Evolutionary conservation across 1,140 invertebrate genomes (phyloP), one percentile per base, ranked within the genome.

Genomic region (Piezodorus guildinii): DNA sequence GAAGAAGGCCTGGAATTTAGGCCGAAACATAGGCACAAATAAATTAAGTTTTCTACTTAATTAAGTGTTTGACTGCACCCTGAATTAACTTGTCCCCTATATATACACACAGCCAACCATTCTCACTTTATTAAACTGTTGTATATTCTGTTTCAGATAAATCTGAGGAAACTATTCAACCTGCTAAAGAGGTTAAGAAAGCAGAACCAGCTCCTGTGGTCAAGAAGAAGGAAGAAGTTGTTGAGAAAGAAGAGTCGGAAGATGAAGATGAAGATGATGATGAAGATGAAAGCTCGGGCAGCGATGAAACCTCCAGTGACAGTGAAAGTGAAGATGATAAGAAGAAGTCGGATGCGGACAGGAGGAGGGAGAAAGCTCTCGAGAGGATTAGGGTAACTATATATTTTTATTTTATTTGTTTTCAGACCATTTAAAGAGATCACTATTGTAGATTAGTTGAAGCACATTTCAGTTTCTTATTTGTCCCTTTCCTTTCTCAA

Each of bases 311-410:
- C 12, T 39, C 34, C 27, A 58, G 34, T 23, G 66, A 69, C 17
- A 46, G 16, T 15, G 65, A 63, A 49, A 69, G 69, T 52, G 67
- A 68, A 30, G 72, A 74, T 45, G 72, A 73, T n/a, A 81, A 83
- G 49, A 78, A 78, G 67, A 76, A 79, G 72, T 80, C 81, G 4
- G 81, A 83, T 68, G 80, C 80, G 0, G 85, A 88, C 68, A 81
- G 79, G 62, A 84, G 83, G 49, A 78, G 80, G 67, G 83, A 88
- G 66, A 82, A 78, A 62, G 85, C 82, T 1, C 69, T 79, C 30
- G 74, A 77, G 34, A 81, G 89, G 72, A 88, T 93, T 73, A 80
- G 85, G 75, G 81, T 83, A 71, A 70, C 34, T 39, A 10, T 5
- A 39, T 10, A 39, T 39, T 39, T 10, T 39, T 12, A 6, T 39